Base-by-base conservation (phyloP, 2,888 invertebrate species). In the Lypha dubia region DNA sequence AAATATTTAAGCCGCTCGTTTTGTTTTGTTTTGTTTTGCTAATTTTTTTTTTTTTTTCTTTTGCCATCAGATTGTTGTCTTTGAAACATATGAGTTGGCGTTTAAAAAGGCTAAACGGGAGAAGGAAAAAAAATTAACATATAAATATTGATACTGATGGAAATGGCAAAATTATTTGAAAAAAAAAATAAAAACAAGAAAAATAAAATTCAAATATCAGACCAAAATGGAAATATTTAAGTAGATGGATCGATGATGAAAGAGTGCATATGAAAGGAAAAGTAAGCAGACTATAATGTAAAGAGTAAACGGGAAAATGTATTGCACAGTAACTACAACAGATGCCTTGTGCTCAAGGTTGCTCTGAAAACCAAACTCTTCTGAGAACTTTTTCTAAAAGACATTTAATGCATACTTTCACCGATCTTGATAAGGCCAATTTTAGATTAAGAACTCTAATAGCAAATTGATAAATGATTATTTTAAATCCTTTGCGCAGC, bases 1-100 rank as follows among this genome's bases (percentile, higher is more conserved):
- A 84, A 73, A 84, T 84, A 74, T 70, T 81, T 74, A 76, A 76
- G 70, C 62, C 49, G 51, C 53, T n/a, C 38, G 63, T 13, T 38
- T 38, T 38, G 11, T 11, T 51, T 41, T 41, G 6, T 0, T 24
- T 60, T 75, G n/a, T 38, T 3, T 38, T 38, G 35, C 8, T 38
- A 6, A n/a, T 38, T 38, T 60, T 17, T 49, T 9, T 51, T 38
- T 62, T 62, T 60, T 13, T 7, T 56, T 62, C 41, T 79, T 28
- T 44, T 32, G 32, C 22, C 56, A 65, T 11, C 46, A 41, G 63
- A 79, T 79, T 49, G 56, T 67, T 73, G 79, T 73, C 73, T 65
- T 58, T 20, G 13, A 0, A 28, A 65, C 56, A 70, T 70, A 38
- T 75, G 68, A 46, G 70, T 75, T 81, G 81, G 81, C 81, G 81